These are phyloP conservation scores for Halictus rubicundus DNA, from an alignment of 1,140 invertebrate genomes.

Conservation along the genomic window DNA sequence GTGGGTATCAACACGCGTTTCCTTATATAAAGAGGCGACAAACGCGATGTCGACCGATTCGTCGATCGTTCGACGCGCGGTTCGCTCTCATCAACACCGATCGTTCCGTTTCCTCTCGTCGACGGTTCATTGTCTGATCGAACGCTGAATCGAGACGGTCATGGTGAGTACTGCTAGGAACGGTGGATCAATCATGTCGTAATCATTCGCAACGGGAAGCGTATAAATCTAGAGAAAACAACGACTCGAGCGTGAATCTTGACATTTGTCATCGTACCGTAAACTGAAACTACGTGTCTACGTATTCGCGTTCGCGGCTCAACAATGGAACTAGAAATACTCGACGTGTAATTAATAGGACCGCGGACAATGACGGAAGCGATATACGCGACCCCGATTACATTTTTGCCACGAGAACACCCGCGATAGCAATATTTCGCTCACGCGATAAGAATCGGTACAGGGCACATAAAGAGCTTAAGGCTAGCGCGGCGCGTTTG, in stretches of 20 bases:
- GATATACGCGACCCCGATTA: background rate
- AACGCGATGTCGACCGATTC: background rate
- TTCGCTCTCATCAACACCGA: background rate
- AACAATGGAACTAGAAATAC: no score
- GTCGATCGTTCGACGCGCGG: background rate
- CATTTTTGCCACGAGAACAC: background rate
- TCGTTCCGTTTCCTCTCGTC: background rate
- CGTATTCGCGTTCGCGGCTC: no score
- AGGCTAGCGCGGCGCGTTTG: slow-evolving; percentile 1
- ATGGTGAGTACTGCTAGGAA: slow-evolving; percentile 12
- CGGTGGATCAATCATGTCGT: no score
- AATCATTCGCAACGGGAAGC: no score
- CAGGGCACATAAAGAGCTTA: slow-evolving; percentile 4
- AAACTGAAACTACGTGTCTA: no score
- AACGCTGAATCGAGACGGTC: background rate
- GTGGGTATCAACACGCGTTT: background rate
- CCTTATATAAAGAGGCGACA: background rate
- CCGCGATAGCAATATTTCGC: slow-evolving; percentile 15
- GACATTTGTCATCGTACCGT: no score
- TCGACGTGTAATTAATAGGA: no score
- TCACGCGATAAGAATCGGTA: slow-evolving; percentile 20
- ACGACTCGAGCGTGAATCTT: no score
- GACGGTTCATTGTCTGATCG: no score
- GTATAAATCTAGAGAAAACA: no score
- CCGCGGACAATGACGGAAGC: background rate